phyloP scores from a whole-genome alignment of 92 coral and sea anemone genomes.

The Scolanthus callimorphus region DNA sequence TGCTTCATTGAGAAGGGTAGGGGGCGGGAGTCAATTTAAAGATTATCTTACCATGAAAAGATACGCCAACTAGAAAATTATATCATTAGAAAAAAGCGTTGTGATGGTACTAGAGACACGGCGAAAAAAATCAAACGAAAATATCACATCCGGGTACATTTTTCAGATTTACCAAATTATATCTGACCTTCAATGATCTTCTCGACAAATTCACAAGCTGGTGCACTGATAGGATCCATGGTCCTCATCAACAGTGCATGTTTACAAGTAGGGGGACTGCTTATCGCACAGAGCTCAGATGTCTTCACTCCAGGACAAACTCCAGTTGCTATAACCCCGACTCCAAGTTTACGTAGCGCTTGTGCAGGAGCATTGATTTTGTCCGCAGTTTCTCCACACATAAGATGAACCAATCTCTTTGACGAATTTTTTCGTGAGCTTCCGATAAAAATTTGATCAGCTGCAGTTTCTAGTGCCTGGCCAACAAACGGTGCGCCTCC shows the following conservation, averaged over 20 bases:
- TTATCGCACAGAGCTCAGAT: constrained; percentile 61
- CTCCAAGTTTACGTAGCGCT: constrained; percentile 39
- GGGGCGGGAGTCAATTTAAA: no score
- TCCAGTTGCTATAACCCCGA: constrained; percentile 59
- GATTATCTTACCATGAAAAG: no score
- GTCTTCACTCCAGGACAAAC: constrained; percentile 54
- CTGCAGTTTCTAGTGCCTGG: constrained; percentile 54
- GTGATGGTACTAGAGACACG: no score
- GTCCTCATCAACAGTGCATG: constrained; percentile 62
- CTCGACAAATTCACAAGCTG: constrained; percentile 57
- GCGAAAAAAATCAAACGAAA: no score
- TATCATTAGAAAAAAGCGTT: no score
- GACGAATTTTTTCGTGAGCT: constrained; percentile 37
- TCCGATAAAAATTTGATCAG: constrained; percentile 42
- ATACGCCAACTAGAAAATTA: no score
- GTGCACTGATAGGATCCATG: constrained; percentile 50
- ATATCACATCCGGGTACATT: no score
- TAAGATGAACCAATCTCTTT: constrained; percentile 44
- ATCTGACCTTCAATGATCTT: constrained; percentile 60
- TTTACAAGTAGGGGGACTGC: constrained; percentile 71
- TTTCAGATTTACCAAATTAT: no score
- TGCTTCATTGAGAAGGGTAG: no score
- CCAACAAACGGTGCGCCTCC: constrained; percentile 59
- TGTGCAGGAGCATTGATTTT: constrained; percentile 49
- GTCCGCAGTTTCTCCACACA: constrained; percentile 70